Evolutionary conservation across 1,140 invertebrate species (phyloP), one percentile per base, ranked within the genome.

Genomic region (Heliothis subflexa): DNA sequence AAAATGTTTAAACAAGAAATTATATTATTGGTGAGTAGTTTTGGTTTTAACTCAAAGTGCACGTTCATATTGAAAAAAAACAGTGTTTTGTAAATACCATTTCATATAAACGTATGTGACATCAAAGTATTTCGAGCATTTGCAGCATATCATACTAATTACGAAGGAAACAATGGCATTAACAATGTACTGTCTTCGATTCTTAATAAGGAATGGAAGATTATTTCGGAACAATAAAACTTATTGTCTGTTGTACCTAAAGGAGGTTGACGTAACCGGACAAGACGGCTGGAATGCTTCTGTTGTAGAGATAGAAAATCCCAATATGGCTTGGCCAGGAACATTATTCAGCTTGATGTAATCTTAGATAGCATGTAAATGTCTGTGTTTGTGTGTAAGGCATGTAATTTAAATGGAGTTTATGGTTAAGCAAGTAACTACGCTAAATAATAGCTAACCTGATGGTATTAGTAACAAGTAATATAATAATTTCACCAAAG

Each of bases 1-100:
- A 93, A 88, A 86, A 93, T 93, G 91, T 83, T 86, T 91, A 91
- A 87, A 85, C 89, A 90, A 80, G 83, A 88, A 68, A 66, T 93
- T 55, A 59, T 93, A 70, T 47, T 91, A 13, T 79, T 93, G 89
- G 91, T 93, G 76, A 88, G 91, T 88, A 74, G 18, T 1, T 14
- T 33, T 16, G 16, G 52, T 28, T 40, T 18, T 16, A 18, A 55
- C 14, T 55, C 0, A 0, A 18, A 55, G 16, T 55, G 10, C 52
- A 33, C 33, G 7, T 33, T 33, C 3, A 33, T 5, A 33, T 33
- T 1, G 7, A 33, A 33, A 33, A 33, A 33, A 3, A 33, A 33
- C 33, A 33, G 33, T 33, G 33, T 7, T 1, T 5, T 5, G 33
- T 7, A 33, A 7, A 33, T 33, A 33, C 1, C 3, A 2, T 33